A percentile compares a stretch with the other conserved stretches of the same genome.
Evolutionary conservation across 2,888 invertebrate species (phyloP).

Genomic region (Steinernema hermaphroditum): DNA sequence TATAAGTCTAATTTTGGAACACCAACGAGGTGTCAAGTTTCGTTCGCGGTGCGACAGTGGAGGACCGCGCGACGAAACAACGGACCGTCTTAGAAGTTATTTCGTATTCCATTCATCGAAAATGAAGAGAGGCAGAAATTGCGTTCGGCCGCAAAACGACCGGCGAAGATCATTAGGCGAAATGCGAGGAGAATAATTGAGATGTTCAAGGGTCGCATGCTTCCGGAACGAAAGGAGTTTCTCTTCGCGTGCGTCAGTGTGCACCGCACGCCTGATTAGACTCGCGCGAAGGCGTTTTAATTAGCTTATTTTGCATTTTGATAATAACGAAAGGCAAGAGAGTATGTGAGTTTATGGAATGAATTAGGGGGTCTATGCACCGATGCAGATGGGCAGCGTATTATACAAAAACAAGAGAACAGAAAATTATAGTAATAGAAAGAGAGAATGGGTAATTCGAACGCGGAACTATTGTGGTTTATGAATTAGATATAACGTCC

Average conservation of each 20-base stretch:
- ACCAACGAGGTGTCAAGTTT: neutral
- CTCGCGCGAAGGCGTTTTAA: neutral
- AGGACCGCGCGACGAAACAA: neutral
- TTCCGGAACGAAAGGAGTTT: neutral
- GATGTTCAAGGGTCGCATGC: constrained; percentile 10
- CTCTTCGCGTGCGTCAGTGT: neutral
- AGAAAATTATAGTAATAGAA: too few relatives aligned
- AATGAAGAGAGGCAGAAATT: neutral
- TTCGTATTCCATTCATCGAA: constrained; percentile 11
- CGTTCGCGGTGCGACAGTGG: neutral
- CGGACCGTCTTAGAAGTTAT: constrained; percentile 2
- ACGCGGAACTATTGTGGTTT: too few relatives aligned
- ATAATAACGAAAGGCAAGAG: neutral
- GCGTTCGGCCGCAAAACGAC: neutral
- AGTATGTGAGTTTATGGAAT: too few relatives aligned
- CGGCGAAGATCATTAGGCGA: constrained; percentile 19
- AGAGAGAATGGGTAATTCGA: too few relatives aligned
- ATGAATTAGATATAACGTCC: too few relatives aligned
- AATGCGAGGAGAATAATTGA: neutral
- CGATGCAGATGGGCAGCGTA: too few relatives aligned
- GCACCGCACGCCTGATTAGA: neutral
- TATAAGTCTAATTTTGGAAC: neutral
- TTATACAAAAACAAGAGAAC: too few relatives aligned
- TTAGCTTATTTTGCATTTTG: constrained; percentile 16
- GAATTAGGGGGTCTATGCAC: too few relatives aligned